phyloP scores from a whole-genome alignment of 2,797 vertebrate species.

The Phataginus tetradactyla region DNA sequence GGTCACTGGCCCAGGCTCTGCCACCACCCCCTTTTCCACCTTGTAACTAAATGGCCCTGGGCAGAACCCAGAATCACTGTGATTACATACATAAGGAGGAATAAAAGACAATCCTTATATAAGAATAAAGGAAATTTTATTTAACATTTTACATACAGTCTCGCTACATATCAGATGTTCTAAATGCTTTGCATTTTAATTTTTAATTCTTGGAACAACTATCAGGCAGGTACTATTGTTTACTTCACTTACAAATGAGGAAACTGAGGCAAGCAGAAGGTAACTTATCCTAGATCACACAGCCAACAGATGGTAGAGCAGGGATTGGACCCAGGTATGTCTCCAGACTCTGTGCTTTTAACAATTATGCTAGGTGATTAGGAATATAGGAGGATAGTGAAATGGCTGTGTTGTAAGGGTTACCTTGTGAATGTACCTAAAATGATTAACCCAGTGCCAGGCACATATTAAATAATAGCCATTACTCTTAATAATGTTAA shows the following conservation, averaged over 20 bases:
- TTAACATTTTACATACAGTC: neutral
- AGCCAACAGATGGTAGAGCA: neutral
- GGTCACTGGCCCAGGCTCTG: neutral
- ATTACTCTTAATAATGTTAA: neutral
- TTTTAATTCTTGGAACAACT: neutral
- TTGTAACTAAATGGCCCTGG: neutral
- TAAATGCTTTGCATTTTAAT: neutral
- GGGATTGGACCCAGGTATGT: neutral
- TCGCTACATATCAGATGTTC: neutral
- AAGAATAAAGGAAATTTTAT: neutral
- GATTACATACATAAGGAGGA: neutral
- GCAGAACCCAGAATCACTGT: rapidly evolving
- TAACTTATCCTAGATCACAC: neutral
- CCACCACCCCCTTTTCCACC: neutral
- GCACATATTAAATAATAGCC: neutral
- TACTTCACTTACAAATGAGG: neutral
- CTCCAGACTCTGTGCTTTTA: neutral
- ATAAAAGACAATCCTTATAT: neutral
- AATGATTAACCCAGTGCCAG: neutral
- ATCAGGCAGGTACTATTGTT: neutral
- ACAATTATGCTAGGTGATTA: neutral
- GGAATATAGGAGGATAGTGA: neutral
- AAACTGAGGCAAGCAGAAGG: neutral
- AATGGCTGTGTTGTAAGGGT: neutral
- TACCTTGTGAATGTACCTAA: neutral